Evolutionary conservation across 2,113 vertebrate genomes (phyloP), one percentile per base, ranked within the genome.

Genomic region (Phrynosoma platyrhinos): DNA sequence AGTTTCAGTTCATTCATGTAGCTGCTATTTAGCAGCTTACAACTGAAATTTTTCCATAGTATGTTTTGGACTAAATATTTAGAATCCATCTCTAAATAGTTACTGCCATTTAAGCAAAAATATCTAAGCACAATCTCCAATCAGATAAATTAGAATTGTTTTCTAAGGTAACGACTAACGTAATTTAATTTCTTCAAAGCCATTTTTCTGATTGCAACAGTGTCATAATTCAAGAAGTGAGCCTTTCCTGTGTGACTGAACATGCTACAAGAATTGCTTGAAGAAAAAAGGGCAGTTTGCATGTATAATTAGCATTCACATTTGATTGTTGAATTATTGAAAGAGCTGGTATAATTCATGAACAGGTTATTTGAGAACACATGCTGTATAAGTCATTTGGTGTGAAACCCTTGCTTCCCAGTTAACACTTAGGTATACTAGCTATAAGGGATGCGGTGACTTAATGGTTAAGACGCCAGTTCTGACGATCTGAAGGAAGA

Each of bases 61-160:
- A 27, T 89, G 74, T 92, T 94, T 95, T 93, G 91, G 92, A 93
- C 91, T 94, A 86, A 93, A 93, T 94, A 94, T 93, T 94, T 42
- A 30, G 74, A 94, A 94, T 93, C 92, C 91, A 93, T 95, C 92
- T 94, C 88, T 90, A 92, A 91, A 90, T 87, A 90, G 91, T 93
- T 95, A 94, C 91, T 93, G 93, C 92, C 85, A 75, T 18, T 85
- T 95, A 87, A 62, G 53, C 21, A 62, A 55, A 23, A 58, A 36
- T 23, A 30, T 55, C 82, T 71, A 71, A 72, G 30, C 3, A 62
- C 30, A 62, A 6, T 20, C 7, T 18, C 27, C 36, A 27, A 8
- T 87, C 32, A 72, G n/a, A 14, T 72, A 30, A 12, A 30, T n/a
- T 21, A 42, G 62, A 47, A 40, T 47, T 47, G 47, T 47, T 47